Base-by-base conservation (phyloP, 2,113 vertebrate species). In the Oxyruncus cristatus region DNA sequence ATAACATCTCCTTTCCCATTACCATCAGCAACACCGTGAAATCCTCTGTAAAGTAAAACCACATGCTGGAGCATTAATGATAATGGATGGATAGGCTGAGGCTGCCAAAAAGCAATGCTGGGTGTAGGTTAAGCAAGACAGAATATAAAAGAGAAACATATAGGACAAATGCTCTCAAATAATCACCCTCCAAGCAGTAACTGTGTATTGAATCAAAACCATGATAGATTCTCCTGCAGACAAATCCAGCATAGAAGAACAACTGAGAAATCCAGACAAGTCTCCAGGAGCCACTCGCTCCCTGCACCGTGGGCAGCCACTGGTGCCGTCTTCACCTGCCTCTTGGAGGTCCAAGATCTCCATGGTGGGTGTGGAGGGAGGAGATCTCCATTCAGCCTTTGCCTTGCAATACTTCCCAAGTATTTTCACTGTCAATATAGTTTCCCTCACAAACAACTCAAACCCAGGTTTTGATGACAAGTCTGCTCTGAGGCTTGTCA, bases 1-100 rank as follows among this genome's bases (percentile, higher is more conserved):
- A 9, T 30, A 79, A 41, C 24, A 14, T 87, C 87, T 94, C 84
- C 65, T 88, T 93, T 85, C 62, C 77, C 62, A 65, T 91, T 89
- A 72, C 59, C 49, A 49, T 72, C 52, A 82, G 49, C 77, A 87
- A 32, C 76, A 59, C 72, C 2, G 6, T 47, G 52, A 37, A 72
- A n/a, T 47, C 58, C 68, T 61, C 50, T 3, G 7, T n/a, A 80
- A 91, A 92, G 68, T 63, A 33, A 85, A 94, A 91, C 42, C 94
- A 96, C 59, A 80, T 94, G 85, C 80, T 81, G 42, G 50, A 91
- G 66, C 63, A 28, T 61, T 91, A 63, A 59, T 52, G 86, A 30
- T 80, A 85, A 72, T 75, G 67, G 61, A 89, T 56, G 61, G 87
- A 67, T 27, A 47, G 65, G 65, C 70, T 65, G 65, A 61, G 84